phyloP scores from a whole-genome alignment of 2,113 vertebrate genomes.

The Mormyrus lacerda region DNA sequence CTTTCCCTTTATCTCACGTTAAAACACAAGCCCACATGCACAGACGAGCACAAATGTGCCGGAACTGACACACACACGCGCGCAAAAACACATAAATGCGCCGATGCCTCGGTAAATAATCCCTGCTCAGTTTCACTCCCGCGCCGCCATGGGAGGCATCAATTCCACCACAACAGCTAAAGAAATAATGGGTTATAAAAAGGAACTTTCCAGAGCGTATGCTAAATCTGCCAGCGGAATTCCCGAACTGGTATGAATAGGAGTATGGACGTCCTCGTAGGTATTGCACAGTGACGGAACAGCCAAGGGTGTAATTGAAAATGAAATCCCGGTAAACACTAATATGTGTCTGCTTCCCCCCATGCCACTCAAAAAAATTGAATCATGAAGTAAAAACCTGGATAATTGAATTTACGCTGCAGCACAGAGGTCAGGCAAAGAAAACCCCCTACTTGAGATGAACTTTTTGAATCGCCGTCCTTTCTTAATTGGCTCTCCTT shows the following conservation, averaged over 20 bases:
- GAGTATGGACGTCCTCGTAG: neutral
- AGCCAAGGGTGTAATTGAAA: constrained; percentile 2
- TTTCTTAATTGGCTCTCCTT: neutral
- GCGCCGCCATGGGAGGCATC: neutral
- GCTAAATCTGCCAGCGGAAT: neutral
- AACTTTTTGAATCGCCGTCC: neutral
- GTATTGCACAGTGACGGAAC: neutral
- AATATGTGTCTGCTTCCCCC: neutral
- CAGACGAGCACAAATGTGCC: neutral
- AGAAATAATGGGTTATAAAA: neutral
- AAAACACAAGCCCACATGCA: neutral
- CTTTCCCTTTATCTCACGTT: neutral
- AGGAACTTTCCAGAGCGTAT: neutral
- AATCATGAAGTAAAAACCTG: neutral
- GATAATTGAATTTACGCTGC: constrained; percentile 10
- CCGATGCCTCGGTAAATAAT: neutral
- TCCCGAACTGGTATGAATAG: neutral
- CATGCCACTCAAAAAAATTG: neutral
- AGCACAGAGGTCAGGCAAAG: constrained; percentile 1
- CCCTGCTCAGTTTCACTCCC: neutral
- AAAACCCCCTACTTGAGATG: neutral
- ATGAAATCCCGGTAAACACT: constrained; percentile 10
- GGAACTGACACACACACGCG: neutral
- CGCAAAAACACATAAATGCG: neutral
- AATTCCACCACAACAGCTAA: neutral